These are phyloP conservation scores for Osmoderma eremita DNA, from an alignment of 2,888 invertebrate species.

Conservation along the genomic window DNA sequence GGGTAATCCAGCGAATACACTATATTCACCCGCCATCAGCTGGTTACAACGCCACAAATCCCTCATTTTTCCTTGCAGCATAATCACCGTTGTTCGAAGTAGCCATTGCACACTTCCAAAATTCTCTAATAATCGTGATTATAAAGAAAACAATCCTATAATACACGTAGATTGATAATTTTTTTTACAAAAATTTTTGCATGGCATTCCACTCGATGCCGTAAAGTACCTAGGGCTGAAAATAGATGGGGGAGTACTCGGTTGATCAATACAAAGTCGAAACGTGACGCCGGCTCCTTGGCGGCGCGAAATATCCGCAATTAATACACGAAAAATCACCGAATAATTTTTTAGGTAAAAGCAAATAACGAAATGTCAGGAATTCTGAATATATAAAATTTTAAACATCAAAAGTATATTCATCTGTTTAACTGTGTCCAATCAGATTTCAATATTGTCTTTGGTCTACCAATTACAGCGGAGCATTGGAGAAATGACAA, in stretches of 20 bases:
- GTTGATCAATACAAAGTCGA: constrained; percentile 59
- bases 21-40: constrained; percentile 66
- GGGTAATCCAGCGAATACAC: constrained; percentile 60
- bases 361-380: constrained; percentile 40
- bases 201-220: constrained; percentile 71
- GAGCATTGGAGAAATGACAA: constrained; percentile 49
- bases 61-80: constrained; percentile 69
- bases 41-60: constrained; percentile 63
- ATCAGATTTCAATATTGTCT: constrained; percentile 51
- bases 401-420: constrained; percentile 38
- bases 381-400: constrained; percentile 38
- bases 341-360: constrained; percentile 43
- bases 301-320: constrained; percentile 17
- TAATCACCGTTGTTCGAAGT: constrained; percentile 64
- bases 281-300: constrained; percentile 32
- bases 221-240: constrained; percentile 78
- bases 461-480: constrained; percentile 48
- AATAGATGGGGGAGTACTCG: constrained; percentile 75
- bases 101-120: constrained; percentile 67
- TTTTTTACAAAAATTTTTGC: constrained; percentile 71
- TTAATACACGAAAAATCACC: constrained; percentile 39
- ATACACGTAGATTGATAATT: constrained; percentile 60
- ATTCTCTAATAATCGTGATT: constrained; percentile 55
- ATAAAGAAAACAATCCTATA: constrained; percentile 43
- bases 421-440: constrained; percentile 51